phyloP scores from a whole-genome alignment of 2,113 vertebrate species.

The Fulica atra region DNA sequence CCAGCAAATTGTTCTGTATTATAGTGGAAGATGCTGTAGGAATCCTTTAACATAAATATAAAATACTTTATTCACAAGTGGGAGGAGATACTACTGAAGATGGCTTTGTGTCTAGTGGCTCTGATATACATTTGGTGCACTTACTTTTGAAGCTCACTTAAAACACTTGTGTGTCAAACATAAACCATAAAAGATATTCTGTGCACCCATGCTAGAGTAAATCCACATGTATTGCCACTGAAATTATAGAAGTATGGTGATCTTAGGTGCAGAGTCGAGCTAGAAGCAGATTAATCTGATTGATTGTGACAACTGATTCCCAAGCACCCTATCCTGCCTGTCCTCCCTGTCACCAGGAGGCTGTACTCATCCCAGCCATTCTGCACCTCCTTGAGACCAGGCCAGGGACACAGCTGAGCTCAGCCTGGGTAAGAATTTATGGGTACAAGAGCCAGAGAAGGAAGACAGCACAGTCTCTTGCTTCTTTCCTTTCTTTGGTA shows the following conservation, averaged over 20 bases:
- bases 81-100: neutral
- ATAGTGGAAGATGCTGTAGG: neutral
- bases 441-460: neutral
- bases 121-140: neutral
- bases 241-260: neutral
- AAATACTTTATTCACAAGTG: neutral
- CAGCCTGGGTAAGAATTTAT: neutral
- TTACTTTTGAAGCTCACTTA: neutral
- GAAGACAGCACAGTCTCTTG: neutral
- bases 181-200: neutral
- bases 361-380: neutral
- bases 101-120: neutral
- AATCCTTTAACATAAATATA: neutral
- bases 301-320: neutral
- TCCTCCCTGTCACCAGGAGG: neutral
- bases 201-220: neutral
- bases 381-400: neutral
- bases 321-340: fast-evolving
- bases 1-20: neutral
- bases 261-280: neutral
- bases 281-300: neutral
- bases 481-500: neutral
- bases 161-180: neutral
- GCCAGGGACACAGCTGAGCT: neutral
- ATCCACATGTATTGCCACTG: neutral